Evolutionary conservation across 53 echinoderm and acorn worm genomes (phyloP).

Genomic region (Holothuria leucospilota): DNA sequence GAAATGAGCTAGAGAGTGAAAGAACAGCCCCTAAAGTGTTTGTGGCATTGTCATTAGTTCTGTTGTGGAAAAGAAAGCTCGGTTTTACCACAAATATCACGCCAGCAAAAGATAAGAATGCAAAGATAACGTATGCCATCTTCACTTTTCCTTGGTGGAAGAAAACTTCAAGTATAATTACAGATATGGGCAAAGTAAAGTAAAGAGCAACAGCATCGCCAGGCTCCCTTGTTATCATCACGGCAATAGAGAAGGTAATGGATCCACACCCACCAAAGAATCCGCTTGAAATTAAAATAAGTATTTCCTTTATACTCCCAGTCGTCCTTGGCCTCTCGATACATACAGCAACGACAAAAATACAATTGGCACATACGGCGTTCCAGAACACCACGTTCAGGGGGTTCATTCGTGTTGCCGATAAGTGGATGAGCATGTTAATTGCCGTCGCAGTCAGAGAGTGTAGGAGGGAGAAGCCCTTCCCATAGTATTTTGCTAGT

Average conservation of each 20-base stretch:
- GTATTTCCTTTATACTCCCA: neutral
- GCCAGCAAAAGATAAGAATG: neutral
- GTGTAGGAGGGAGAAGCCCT: no score
- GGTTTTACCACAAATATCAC: conserved; percentile 2
- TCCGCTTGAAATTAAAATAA: neutral
- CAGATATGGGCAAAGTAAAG: conserved; percentile 6
- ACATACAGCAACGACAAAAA: neutral
- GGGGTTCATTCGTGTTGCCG: neutral
- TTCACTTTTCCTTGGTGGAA: neutral
- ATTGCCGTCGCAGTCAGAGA: no score
- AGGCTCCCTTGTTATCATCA: neutral
- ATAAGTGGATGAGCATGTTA: neutral
- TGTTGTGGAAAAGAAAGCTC: neutral
- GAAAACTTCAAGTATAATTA: neutral
- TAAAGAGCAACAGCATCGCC: neutral
- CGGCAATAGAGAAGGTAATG: neutral
- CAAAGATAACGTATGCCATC: neutral
- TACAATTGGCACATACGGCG: neutral
- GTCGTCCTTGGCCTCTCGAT: neutral
- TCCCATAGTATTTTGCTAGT: no score
- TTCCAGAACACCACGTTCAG: neutral
- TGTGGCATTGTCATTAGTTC: no score
- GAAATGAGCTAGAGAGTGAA: no score
- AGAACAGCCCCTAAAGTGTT: no score
- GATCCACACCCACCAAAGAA: neutral